Percentiles rank a stretch among this genome's conserved stretches.
These are phyloP conservation scores for Acleris holmiana DNA, from an alignment of 2,888 invertebrate species.

Conservation along the genomic window DNA sequence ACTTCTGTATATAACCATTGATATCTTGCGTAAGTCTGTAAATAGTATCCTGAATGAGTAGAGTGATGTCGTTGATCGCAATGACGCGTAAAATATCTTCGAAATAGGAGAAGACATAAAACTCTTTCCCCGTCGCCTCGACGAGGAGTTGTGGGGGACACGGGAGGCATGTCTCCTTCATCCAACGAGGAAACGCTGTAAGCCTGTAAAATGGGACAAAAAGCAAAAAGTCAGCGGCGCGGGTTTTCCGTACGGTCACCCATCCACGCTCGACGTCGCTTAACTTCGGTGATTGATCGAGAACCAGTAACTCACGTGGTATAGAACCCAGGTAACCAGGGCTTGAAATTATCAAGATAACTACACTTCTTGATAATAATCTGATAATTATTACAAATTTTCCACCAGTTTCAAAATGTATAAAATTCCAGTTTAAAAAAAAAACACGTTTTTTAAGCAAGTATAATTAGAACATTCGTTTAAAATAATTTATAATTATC, in stretches of 20 bases:
- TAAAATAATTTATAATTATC: no score
- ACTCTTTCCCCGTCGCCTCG: constrained; percentile 81
- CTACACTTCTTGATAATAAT: neutral
- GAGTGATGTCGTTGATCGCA: constrained; percentile 87
- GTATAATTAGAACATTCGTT: no score
- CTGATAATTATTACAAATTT: neutral
- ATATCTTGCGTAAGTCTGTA: constrained; percentile 87
- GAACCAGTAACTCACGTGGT: constrained; percentile 48
- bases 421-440: no score
- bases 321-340: constrained; percentile 13
- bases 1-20: constrained; percentile 85
- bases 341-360: neutral
- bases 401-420: no score
- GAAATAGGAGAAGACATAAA: constrained; percentile 89
- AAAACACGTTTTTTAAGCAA: no score
- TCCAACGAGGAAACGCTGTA: constrained; percentile 93
- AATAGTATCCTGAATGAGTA: constrained; percentile 87
- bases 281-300: constrained; percentile 49
- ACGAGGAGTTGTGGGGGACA: constrained; percentile 86
- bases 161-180: constrained; percentile 90
- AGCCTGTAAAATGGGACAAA: constrained; percentile 73
- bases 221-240: constrained; percentile 42
- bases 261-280: constrained; percentile 49
- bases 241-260: constrained; percentile 48
- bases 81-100: constrained; percentile 90